Base-by-base conservation (phyloP, 2,888 invertebrate species). In the Antheraea yamamai region DNA sequence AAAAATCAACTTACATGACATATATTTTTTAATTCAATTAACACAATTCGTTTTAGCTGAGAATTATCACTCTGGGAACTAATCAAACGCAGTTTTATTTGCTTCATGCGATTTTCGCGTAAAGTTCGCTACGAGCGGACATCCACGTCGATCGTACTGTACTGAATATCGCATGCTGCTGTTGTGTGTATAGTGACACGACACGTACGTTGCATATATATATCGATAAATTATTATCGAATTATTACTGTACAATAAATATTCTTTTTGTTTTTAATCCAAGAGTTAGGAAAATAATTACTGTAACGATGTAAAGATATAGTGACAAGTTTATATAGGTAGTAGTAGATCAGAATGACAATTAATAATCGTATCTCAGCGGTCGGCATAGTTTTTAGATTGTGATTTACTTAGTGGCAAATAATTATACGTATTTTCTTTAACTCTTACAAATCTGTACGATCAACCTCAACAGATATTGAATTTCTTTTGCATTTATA, bases 111-210 rank as follows among this genome's bases (percentile, higher is more conserved):
- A 30, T 30, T 66, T 66, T 66, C 14, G 39, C 58, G 26, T 58
- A 55, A 84, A 82, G 79, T 83, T 81, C 88, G 87, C 90, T 84
- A 79, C 80, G 83, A 82, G 84, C 91, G 85, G 82, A 86, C 88
- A 84, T 87, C 82, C 88, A 85, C 91, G 85, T 80, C 88, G 87
- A 82, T 81, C 84, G 89, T 86, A 80, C 86, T 89, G 83, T 84
- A 87, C 89, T 84, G 87, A 93, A 66, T 30, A 66, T 91, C 92
- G 89, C 84, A 87, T 92, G 89, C 84, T 88, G 87, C 85, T 83
- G 84, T 86, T 83, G 84, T 85, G 81, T 79, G 30, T 47, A 75
- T 90, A 91, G 91, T 80, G 92, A 85, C 84, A 92, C 76, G 81
- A 80, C 81, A 82, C 73, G 75, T 78, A 75, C 76, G 74, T 75